Evolutionary conservation across 2,888 invertebrate species (phyloP).

Genomic region (Chouioia cunea): DNA sequence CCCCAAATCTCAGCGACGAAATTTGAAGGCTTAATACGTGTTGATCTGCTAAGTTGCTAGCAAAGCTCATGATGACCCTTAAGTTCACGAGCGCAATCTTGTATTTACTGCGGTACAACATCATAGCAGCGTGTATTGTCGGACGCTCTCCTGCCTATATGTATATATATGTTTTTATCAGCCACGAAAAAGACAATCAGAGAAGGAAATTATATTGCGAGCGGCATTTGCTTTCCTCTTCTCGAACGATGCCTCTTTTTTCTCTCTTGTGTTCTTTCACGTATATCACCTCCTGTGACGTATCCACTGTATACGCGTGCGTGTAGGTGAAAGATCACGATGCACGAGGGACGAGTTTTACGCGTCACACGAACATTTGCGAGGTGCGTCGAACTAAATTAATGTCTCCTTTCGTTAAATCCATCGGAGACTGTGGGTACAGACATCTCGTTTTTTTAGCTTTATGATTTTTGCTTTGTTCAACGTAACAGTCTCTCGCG

Average conservation of each 20-base stretch:
- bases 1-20: not conserved
- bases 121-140: not conserved
- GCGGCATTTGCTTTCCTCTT: not conserved
- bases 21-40: conserved; percentile 24
- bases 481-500: not conserved
- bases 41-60: not conserved
- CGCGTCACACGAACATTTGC: not conserved
- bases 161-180: not conserved
- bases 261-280: not conserved
- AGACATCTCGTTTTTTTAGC: not conserved
- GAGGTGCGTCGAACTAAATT: conserved; percentile 12
- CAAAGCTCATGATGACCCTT: conserved; percentile 21
- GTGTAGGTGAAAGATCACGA: not conserved
- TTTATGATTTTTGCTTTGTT: not conserved
- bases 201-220: conserved; percentile 9
- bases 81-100: conserved; percentile 22
- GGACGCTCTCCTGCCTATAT: conserved; percentile 3
- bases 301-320: not conserved
- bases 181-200: not conserved
- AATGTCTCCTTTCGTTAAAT: not conserved
- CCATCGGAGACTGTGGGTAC: not conserved
- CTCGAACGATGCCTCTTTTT: not conserved
- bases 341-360: conserved; percentile 17
- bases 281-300: not conserved
- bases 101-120: conserved; percentile 23